phyloP scores from a whole-genome alignment of 2,888 invertebrate species.

The Cistogaster globosa region DNA sequence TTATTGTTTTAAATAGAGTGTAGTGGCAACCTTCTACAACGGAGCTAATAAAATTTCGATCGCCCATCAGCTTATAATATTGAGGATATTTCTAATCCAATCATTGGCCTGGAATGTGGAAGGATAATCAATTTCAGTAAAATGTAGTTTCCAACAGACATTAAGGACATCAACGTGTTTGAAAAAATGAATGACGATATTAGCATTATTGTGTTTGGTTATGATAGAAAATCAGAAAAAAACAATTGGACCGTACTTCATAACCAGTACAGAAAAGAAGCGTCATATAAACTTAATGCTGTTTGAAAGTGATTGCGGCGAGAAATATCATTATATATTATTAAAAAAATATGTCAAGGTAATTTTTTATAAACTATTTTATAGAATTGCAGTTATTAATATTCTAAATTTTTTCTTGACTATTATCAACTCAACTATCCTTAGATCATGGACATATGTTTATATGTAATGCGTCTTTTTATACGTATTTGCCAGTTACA shows the following conservation, averaged over 20 bases:
- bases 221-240: not conserved
- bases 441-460: not conserved
- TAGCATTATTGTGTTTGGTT: not conserved
- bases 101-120: not conserved
- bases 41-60: no score
- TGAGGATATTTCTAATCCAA: no score
- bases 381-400: not conserved
- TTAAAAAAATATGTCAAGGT: not conserved
- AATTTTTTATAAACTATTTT: not conserved
- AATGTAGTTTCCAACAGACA: not conserved
- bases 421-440: not conserved
- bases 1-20: no score
- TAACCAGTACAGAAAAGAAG: not conserved
- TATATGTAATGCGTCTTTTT: not conserved
- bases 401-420: not conserved
- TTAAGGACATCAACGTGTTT: not conserved
- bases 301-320: not conserved
- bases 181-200: not conserved
- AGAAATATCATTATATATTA: not conserved
- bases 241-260: not conserved
- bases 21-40: no score
- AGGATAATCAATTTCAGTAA: not conserved
- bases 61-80: no score
- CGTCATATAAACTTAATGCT: not conserved
- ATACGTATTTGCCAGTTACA: not conserved